A percentile compares a stretch with the other conserved stretches of the same genome.
Evolutionary conservation across 2,797 vertebrate genomes (phyloP).

Genomic region (Scolopax bukidnonensis): DNA sequence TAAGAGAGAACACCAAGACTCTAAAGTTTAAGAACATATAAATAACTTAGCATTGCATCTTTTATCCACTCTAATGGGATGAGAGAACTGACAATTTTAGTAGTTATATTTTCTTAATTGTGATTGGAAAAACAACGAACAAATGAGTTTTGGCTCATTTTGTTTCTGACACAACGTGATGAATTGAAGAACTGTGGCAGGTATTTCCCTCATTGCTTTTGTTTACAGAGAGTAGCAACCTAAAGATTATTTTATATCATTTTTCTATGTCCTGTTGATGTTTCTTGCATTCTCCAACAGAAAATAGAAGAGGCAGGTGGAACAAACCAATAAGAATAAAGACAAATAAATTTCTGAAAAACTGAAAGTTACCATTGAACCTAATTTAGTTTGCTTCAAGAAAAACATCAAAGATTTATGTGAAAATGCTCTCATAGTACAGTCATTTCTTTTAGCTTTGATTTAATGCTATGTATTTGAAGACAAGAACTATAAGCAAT

Average conservation of each 20-base stretch:
- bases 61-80: neutral
- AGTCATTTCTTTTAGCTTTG: neutral
- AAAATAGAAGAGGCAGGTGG: neutral
- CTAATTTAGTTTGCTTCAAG: neutral
- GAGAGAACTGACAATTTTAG: neutral
- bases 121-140: neutral
- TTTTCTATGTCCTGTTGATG: neutral
- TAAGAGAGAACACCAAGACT: neutral
- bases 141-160: neutral
- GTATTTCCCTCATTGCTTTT: neutral
- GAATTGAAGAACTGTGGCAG: neutral
- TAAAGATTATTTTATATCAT: neutral
- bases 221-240: neutral
- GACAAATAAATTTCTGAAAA: neutral
- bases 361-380: neutral
- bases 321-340: neutral
- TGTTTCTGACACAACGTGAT: neutral
- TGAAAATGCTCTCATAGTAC: neutral
- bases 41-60: neutral
- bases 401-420: neutral
- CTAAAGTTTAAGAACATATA: neutral
- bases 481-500: neutral
- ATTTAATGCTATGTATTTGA: neutral
- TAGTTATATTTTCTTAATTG: neutral
- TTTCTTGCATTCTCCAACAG: neutral